Percentiles rank a stretch among this genome's conserved stretches.
These are phyloP conservation scores for Tyria jacobaeae DNA, from an alignment of 2,888 invertebrate genomes.

Conservation along the genomic window DNA sequence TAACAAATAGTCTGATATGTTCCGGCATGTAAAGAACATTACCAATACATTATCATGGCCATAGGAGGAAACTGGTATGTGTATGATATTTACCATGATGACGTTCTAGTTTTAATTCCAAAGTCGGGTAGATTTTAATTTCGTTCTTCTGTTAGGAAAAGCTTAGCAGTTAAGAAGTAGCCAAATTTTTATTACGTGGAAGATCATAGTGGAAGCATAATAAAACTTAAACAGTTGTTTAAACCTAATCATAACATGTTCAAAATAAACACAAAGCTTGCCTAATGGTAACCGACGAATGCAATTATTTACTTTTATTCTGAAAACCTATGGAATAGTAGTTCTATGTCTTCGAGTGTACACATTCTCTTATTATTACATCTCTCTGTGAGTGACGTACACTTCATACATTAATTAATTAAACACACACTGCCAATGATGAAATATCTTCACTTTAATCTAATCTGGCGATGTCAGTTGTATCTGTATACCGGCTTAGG, in stretches of 20 bases:
- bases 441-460: conserved; percentile 1
- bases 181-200: neutral
- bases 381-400: conserved; percentile 1
- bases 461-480: conserved; percentile 13
- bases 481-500: conserved; percentile 18
- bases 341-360: neutral
- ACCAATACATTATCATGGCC: conserved; percentile 13
- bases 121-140: no score
- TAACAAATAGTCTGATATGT: conserved; percentile 11
- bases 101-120: no score
- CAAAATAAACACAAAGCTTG: no score
- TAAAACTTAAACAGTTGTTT: no score
- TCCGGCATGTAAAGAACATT: conserved; percentile 12
- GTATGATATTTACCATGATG: no score
- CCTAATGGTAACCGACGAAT: neutral
- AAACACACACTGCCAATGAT: conserved; percentile 5
- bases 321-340: neutral
- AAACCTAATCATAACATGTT: no score
- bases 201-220: no score
- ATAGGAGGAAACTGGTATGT: neutral
- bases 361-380: neutral
- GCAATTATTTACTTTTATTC: no score
- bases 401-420: neutral
- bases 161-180: no score
- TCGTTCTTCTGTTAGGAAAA: no score